These are phyloP conservation scores for Percopsis transmontana DNA, from an alignment of 2,113 vertebrate genomes.

Conservation along the genomic window DNA sequence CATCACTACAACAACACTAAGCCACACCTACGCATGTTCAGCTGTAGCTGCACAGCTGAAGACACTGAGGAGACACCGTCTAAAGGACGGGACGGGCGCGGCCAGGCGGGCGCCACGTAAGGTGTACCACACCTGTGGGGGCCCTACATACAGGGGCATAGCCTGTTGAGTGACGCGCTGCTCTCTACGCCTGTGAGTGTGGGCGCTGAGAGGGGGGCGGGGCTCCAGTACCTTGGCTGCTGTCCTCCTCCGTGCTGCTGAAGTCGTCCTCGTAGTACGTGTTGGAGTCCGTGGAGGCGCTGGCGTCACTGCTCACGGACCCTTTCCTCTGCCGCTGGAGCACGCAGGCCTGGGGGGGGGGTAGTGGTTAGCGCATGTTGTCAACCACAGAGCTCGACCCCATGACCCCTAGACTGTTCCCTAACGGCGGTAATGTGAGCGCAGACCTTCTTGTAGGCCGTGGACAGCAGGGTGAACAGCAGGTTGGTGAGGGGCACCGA, in stretches of 20 bases:
- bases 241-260: slow-evolving; percentile 98
- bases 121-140: no score
- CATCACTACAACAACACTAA: background rate
- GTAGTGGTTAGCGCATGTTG: background rate
- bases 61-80: no score
- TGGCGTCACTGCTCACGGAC: slow-evolving; percentile 96
- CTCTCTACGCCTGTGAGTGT: no score
- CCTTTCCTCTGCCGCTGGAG: slow-evolving; percentile 97
- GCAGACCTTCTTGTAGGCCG: slow-evolving; percentile 97
- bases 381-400: no score
- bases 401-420: no score
- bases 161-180: no score
- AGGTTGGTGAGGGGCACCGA: slow-evolving; percentile 95
- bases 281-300: slow-evolving; percentile 97
- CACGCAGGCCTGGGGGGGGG: slow-evolving; percentile 87
- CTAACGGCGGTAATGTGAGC: no score
- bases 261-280: slow-evolving; percentile 99
- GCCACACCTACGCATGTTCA: no score
- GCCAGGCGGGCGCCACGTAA: no score
- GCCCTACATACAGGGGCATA: no score
- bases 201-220: background rate
- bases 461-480: slow-evolving; percentile 92
- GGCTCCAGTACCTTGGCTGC: slow-evolving; percentile 89
- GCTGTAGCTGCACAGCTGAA: no score
- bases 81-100: no score